Percentiles rank a stretch among this genome's conserved stretches.
These are phyloP conservation scores for Escarpia spicata DNA, from an alignment of 2,888 invertebrate species.

Conservation along the genomic window DNA sequence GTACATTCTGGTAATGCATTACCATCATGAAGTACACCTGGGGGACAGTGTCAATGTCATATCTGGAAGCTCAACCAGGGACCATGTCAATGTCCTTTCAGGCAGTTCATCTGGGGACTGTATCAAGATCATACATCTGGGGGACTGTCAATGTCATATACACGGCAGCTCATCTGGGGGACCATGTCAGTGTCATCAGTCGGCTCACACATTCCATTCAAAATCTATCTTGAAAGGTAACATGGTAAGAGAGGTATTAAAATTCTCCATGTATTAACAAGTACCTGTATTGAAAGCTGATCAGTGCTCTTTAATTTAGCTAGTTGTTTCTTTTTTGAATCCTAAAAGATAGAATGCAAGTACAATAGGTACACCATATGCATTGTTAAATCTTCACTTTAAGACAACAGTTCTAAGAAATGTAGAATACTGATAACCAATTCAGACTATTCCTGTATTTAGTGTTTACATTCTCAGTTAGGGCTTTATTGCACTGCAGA, in stretches of 20 bases:
- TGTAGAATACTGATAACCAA: not conserved
- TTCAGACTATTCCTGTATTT: not conserved
- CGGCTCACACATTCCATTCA: too few species aligned
- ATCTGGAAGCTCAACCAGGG: too few species aligned
- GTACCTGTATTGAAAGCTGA: not conserved
- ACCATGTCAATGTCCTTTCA: too few species aligned
- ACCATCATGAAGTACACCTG: not conserved
- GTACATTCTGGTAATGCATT: not conserved
- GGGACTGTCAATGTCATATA: too few species aligned
- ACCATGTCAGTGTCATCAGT: too few species aligned
- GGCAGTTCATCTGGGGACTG: too few species aligned
- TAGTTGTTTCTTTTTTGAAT: not conserved
- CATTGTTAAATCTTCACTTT: too few species aligned
- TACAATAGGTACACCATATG: too few species aligned
- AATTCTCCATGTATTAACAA: not conserved
- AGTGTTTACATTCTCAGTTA: not conserved
- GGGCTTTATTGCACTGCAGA: not conserved
- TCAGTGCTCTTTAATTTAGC: not conserved
- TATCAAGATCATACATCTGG: too few species aligned
- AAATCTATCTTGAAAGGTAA: not conserved
- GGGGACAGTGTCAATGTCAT: not conserved
- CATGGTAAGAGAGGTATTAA: not conserved
- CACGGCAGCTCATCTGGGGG: too few species aligned
- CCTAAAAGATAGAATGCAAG: too few species aligned
- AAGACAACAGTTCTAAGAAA: not conserved